Evolutionary conservation across 2,113 vertebrate species (phyloP).

Genomic region (Narcine bancroftii): DNA sequence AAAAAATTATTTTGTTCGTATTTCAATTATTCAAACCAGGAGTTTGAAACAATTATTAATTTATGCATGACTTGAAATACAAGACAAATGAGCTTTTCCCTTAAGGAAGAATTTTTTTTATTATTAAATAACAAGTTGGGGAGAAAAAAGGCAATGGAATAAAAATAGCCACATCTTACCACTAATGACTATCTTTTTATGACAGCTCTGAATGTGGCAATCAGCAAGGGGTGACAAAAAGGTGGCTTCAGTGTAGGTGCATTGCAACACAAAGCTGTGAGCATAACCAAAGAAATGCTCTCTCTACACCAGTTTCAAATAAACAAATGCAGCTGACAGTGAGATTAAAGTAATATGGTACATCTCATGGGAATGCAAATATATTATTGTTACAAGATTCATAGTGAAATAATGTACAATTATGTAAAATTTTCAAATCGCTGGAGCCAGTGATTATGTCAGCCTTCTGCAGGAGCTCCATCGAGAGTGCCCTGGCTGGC

Average conservation of each 20-base stretch:
- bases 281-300: not conserved
- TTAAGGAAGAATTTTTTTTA: not conserved
- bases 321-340: not conserved
- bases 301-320: not conserved
- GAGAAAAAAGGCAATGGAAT: not conserved
- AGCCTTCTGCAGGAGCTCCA: too few species aligned
- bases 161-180: not conserved
- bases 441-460: not conserved
- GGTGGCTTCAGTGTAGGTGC: not conserved
- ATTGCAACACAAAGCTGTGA: not conserved
- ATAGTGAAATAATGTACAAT: not conserved
- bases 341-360: not conserved
- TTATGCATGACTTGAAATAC: not conserved
- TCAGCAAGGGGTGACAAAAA: not conserved
- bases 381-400: not conserved
- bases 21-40: not conserved
- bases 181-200: not conserved
- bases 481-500: too few species aligned
- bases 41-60: not conserved
- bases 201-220: constrained; percentile 12
- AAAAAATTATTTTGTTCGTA: not conserved
- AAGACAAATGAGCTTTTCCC: not conserved
- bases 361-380: not conserved
- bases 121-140: not conserved
- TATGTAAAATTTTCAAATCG: not conserved